Percentiles rank a stretch among this genome's conserved stretches.
Conservation (phyloP, 2,113 vertebrate genomes). For the Centrocercus urophasianus region DNA sequence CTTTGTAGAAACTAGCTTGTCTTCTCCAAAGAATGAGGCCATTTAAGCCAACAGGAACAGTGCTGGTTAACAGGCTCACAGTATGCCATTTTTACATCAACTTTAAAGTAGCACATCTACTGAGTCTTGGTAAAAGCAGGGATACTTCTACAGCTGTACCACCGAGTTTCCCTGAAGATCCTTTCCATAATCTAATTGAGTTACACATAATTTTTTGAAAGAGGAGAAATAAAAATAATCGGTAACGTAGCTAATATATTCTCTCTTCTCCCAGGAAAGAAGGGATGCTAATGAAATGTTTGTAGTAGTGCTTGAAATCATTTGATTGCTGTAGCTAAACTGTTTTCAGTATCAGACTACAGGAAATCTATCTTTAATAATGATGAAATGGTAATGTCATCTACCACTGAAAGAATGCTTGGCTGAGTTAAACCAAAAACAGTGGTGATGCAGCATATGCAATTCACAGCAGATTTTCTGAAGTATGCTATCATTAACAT, state of each 20-base stretch:
- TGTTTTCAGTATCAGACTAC: background rate
- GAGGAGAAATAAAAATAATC: background rate
- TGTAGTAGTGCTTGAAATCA: background rate
- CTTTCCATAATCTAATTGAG: background rate
- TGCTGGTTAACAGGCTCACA: background rate
- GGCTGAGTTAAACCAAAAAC: background rate
- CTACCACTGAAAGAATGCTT: background rate
- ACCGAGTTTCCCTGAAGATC: background rate
- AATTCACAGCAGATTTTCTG: background rate
- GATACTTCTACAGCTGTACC: background rate
- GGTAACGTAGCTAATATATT: background rate
- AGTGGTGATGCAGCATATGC: background rate
- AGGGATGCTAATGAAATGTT: background rate
- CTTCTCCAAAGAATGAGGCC: background rate
- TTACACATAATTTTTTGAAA: background rate
- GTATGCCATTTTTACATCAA: fast-evolving
- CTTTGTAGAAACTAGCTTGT: background rate
- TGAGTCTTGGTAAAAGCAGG: background rate
- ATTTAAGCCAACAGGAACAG: background rate
- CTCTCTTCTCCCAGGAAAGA: background rate
- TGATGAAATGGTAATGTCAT: background rate
- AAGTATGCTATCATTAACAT: background rate
- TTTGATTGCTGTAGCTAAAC: background rate
- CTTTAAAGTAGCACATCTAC: background rate
- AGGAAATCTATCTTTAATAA: background rate